Evolutionary conservation across 2,113 vertebrate genomes (phyloP), one percentile per base, ranked within the genome.

Genomic region (Sylvia atricapilla): DNA sequence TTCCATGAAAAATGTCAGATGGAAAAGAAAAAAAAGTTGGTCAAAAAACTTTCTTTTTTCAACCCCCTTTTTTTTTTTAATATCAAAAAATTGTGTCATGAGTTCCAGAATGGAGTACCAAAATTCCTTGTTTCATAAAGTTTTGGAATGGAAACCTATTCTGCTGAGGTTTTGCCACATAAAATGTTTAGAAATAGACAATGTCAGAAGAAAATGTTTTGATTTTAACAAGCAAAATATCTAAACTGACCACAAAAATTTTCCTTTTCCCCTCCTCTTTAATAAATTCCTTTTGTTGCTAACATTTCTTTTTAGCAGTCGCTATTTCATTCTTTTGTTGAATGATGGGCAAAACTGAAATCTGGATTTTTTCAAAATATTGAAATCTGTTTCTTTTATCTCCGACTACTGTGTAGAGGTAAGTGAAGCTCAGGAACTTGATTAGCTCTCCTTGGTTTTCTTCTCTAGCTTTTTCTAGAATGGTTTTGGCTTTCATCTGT

Each of bases 221-320:
- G 14, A 77, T 74, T 90, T 80, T 90, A 90, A 41, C 9, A 75
- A 59, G n/a, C 2, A 63, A 89, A 84, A 49, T 69, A 77, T 69
- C 76, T 62, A 52, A 91, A 72, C 27, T n/a, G 21, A 31, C 84
- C 73, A 87, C 80, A 84, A 73, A 60, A 56, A 44, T 10, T 19
- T 74, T 41, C 7, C 1, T 39, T 18, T 55, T 13, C 2, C 0
- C 2, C 2, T 2, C 2, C 2, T 46, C 27, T 79, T 53, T 60
- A 76, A 76, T 30, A 59, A 94, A 75, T 47, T 10, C 1, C 5
- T 82, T 84, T 78, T 84, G 27, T 64, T 33, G 13, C 3, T 77
- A 87, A 63, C 3, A 49, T 39, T 53, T 55, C 46, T 53, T 49
- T 44, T 27, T 14, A 64, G 33, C 30, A 41, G 11, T 39, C 75